Conservation (phyloP, 2,797 vertebrate genomes). For the Enteromius argenteus region DNA sequence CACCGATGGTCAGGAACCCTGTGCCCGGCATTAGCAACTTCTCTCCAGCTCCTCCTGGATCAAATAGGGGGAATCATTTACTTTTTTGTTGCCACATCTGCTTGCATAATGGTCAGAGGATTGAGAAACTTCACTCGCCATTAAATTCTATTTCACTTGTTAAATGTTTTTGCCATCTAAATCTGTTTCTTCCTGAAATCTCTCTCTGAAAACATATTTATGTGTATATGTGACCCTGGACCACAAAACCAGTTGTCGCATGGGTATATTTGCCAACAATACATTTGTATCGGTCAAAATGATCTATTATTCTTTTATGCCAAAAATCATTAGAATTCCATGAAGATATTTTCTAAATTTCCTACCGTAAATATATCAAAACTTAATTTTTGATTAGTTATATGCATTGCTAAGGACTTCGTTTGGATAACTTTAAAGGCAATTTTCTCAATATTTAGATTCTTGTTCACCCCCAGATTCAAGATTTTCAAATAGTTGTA, state of each 20-base stretch:
- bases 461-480: background rate
- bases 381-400: background rate
- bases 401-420: background rate
- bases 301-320: background rate
- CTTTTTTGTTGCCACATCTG: background rate
- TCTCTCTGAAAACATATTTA: background rate
- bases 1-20: slow-evolving; percentile 84
- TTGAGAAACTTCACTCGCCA: too few species aligned
- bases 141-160: background rate
- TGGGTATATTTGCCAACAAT: background rate
- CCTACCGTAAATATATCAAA: background rate
- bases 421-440: background rate
- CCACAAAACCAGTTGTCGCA: background rate
- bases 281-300: background rate
- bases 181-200: background rate
- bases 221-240: background rate
- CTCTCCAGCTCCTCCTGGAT: slow-evolving; percentile 83
- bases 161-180: background rate
- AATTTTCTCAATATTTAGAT: background rate
- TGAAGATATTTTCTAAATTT: background rate
- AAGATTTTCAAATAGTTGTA: background rate
- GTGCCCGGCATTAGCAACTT: slow-evolving; percentile 86
- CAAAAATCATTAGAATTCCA: background rate
- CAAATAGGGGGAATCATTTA: background rate
- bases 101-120: background rate